Evolutionary conservation across 2,113 vertebrate species (phyloP).

Genomic region (Proterorhinus semilunaris): DNA sequence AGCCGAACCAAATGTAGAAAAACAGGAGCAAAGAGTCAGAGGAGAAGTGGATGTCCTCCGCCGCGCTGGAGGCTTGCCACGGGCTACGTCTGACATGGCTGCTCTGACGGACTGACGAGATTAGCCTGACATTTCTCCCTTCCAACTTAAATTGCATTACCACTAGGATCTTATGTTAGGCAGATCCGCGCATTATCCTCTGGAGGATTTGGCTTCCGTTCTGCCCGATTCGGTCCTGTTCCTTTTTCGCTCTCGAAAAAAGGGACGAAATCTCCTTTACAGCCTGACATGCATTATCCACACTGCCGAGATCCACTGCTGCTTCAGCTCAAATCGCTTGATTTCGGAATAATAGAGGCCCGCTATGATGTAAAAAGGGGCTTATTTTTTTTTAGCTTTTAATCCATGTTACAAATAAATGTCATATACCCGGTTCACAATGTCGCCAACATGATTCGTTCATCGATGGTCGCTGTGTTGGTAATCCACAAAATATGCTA

Average conservation of each 20-base stretch:
- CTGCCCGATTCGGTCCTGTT: conserved; percentile 11
- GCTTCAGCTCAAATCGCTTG: no score
- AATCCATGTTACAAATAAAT: no score
- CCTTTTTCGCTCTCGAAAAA: conserved; percentile 40
- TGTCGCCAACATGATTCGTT: no score
- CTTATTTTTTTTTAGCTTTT: no score
- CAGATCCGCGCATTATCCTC: conserved; percentile 72
- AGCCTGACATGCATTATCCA: conserved; percentile 54
- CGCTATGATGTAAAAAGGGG: no score
- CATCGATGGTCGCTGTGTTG: no score
- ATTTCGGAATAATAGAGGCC: no score
- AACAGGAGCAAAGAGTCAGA: conserved; percentile 22
- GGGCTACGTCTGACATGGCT: conserved; percentile 75
- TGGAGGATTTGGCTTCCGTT: conserved; percentile 62
- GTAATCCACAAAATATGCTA: no score
- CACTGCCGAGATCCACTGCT: no score
- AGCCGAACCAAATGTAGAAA: conserved; percentile 19
- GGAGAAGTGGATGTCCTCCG: conserved; percentile 26
- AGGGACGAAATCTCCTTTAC: conserved; percentile 61
- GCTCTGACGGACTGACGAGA: conserved; percentile 75
- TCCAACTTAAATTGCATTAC: conserved; percentile 77
- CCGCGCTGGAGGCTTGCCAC: conserved; percentile 71
- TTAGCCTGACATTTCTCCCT: conserved; percentile 72
- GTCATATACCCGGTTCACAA: no score
- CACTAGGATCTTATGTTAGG: conserved; percentile 71